These are phyloP conservation scores for Piprites chloris DNA, from an alignment of 2,113 vertebrate genomes.

Conservation along the genomic window DNA sequence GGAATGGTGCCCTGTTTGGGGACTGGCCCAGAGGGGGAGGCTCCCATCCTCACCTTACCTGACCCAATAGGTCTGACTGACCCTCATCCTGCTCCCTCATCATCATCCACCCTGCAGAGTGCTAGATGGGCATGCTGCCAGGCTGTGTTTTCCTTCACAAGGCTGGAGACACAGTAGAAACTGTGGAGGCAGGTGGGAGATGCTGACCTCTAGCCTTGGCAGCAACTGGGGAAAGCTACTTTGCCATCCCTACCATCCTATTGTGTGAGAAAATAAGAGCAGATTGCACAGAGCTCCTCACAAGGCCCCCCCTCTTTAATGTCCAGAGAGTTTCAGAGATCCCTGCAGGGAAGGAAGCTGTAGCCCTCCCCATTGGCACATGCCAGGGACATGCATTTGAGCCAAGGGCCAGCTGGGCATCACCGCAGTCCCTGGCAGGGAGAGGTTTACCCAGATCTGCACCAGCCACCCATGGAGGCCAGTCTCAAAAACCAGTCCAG, in stretches of 20 bases:
- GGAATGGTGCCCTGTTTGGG: not conserved
- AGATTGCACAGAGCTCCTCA: not conserved
- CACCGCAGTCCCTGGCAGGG: not conserved
- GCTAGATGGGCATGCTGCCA: not conserved
- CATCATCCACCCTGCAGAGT: not conserved
- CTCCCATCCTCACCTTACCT: not conserved
- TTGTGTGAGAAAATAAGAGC: not conserved
- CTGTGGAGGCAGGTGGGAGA: not conserved
- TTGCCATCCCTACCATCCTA: not conserved
- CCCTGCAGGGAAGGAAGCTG: not conserved
- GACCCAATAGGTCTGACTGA: not conserved
- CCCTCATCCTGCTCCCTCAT: not conserved
- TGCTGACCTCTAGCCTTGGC: not conserved
- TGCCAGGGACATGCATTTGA: not conserved
- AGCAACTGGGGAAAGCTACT: not conserved
- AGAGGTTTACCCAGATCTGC: not conserved
- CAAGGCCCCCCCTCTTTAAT: not conserved
- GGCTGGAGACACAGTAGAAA: not conserved
- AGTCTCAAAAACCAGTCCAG: not conserved
- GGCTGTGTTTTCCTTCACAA: not conserved
- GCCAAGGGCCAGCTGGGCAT: not conserved
- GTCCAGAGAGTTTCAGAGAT: not conserved
- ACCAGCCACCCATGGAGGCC: not conserved
- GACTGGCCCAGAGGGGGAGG: not conserved
- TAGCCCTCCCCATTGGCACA: rapidly evolving